Conservation (phyloP, 2,888 invertebrate species). For the Drosophila phalerata region DNA sequence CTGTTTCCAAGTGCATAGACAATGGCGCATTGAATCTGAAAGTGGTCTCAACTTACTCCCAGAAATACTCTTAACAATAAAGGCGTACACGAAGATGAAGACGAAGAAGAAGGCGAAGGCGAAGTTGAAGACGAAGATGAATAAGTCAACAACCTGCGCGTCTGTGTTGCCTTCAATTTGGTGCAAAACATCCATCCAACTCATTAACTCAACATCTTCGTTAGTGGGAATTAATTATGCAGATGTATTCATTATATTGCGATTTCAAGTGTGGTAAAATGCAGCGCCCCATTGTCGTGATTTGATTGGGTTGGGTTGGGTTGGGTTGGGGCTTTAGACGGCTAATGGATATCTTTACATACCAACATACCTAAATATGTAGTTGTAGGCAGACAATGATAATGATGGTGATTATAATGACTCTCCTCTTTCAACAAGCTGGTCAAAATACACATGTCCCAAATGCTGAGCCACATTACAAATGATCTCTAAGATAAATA, state of each 20-base stretch:
- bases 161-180: slow-evolving; percentile 78
- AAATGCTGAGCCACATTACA: slow-evolving; percentile 43
- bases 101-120: background rate
- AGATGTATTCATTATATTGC: slow-evolving; percentile 81
- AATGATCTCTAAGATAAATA: slow-evolving; percentile 42
- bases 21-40: slow-evolving; percentile 37
- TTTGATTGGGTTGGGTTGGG: slow-evolving; percentile 32
- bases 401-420: slow-evolving; percentile 47
- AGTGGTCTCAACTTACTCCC: slow-evolving; percentile 48
- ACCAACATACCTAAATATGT: slow-evolving; percentile 18
- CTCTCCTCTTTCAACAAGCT: slow-evolving; percentile 40
- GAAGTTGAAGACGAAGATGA: background rate
- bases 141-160: slow-evolving; percentile 79
- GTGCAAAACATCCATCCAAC: slow-evolving; percentile 66
- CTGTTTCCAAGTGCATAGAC: slow-evolving; percentile 55
- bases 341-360: slow-evolving; percentile 41
- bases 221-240: slow-evolving; percentile 81
- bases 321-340: slow-evolving; percentile 41
- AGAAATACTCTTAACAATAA: slow-evolving; percentile 14
- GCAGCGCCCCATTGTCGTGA: slow-evolving; percentile 69
- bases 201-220: slow-evolving; percentile 77
- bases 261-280: slow-evolving; percentile 82
- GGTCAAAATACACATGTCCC: slow-evolving; percentile 23
- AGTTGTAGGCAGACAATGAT: slow-evolving; percentile 63
- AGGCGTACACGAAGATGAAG: slow-evolving; percentile 8